Evolutionary conservation across 2,113 vertebrate species (phyloP).

Genomic region (Triplophysa siluroides): DNA sequence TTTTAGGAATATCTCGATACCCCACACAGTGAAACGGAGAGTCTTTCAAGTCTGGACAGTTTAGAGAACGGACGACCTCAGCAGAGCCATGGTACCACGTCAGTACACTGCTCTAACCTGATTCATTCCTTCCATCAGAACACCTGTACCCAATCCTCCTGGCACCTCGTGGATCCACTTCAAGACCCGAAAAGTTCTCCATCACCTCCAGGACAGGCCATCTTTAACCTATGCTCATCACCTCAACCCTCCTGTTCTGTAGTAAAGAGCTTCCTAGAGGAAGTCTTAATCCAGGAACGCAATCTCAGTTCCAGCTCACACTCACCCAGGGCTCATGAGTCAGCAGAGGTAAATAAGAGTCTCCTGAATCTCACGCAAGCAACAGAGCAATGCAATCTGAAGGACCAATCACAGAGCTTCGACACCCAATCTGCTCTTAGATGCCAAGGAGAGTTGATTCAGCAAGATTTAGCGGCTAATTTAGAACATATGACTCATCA

Average conservation of each 20-base stretch:
- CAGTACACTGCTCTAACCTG: neutral
- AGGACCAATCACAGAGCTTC: constrained; percentile 36
- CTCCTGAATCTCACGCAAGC: constrained; percentile 58
- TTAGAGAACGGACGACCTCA: constrained; percentile 79
- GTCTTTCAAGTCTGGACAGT: constrained; percentile 86
- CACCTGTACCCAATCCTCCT: constrained; percentile 47
- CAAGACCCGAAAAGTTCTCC: constrained; percentile 57
- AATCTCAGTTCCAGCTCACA: constrained; percentile 50
- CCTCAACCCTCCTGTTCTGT: constrained; percentile 61
- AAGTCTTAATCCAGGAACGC: constrained; percentile 59
- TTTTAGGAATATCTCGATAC: constrained; percentile 80
- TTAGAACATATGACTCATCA: neutral
- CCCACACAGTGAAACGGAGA: constrained; percentile 77
- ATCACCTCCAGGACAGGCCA: constrained; percentile 55
- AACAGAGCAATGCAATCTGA: constrained; percentile 41
- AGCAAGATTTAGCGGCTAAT: constrained; percentile 10
- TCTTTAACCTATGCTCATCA: constrained; percentile 40
- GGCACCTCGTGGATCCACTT: constrained; percentile 57
- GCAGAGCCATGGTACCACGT: constrained; percentile 56
- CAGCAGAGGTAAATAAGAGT: constrained; percentile 51
- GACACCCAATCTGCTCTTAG: constrained; percentile 28
- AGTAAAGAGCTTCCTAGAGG: constrained; percentile 63
- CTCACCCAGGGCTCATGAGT: constrained; percentile 60
- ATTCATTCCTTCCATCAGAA: constrained; percentile 42
- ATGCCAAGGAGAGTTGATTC: constrained; percentile 49